Evolutionary conservation across 2,888 invertebrate species (phyloP), one percentile per base, ranked within the genome.

Genomic region (Orchesella flavescens): DNA sequence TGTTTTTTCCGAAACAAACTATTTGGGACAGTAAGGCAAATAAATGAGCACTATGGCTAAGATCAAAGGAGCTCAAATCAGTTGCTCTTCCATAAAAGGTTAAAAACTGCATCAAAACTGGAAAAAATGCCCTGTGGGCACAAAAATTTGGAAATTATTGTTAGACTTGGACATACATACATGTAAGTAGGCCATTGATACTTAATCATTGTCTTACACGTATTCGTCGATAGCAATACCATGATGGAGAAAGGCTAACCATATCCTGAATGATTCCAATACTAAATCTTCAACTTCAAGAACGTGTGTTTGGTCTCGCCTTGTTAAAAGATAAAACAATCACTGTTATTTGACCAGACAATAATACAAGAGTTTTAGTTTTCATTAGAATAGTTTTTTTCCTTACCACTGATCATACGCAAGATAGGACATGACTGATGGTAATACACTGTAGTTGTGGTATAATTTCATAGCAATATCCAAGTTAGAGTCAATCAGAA

Each of bases 141-240:
- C 19, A 59, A 15, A 59, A 61, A 73, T 53, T 17, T 66, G 21
- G 9, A 55, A 71, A 24, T 72, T 53, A 73, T 34, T 43, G n/a
- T n/a, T n/a, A n/a, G n/a, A n/a, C n/a, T n/a, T n/a, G n/a, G n/a
- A n/a, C n/a, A n/a, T n/a, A n/a, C n/a, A n/a, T n/a, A n/a, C n/a
- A n/a, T n/a, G n/a, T n/a, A n/a, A n/a, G n/a, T n/a, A n/a, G n/a
- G n/a, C n/a, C n/a, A n/a, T n/a, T n/a, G n/a, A n/a, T n/a, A n/a
- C n/a, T n/a, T n/a, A n/a, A n/a, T n/a, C n/a, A n/a, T n/a, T n/a
- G n/a, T n/a, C 80, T 83, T 82, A 84, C 86, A 72, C 23, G 53
- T 85, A 86, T 59, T 86, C 86, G 53, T 84, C 68, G 13, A 86
- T 75, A 7, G 80, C 86, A 19, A 83, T 53, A 10, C 83, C 85